Base-by-base conservation (phyloP, 1,140 invertebrate genomes). In the Zaprionus kolodkinae region DNA sequence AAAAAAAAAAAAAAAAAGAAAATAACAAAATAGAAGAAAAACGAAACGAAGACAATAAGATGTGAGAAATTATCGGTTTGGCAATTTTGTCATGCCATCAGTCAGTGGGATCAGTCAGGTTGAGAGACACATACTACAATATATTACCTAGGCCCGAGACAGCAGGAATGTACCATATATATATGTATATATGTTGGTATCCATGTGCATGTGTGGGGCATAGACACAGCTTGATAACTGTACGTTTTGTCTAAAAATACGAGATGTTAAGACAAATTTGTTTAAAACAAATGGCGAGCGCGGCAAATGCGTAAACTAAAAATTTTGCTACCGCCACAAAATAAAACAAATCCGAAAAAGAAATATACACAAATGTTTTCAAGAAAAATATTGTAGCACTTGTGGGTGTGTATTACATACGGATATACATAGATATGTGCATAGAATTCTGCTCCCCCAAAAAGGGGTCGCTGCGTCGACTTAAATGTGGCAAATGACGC, bases 161-260 rank as follows among this genome's bases (percentile, higher is more conserved):
- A 35, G 12, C 30, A 50, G 36, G 38, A 63, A 62, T 69, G 27
- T 56, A n/a, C n/a, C n/a, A n/a, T n/a, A 11, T 54, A 15, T 52
- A n/a, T 36, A 30, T 45, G 30, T 35, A 35, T n/a, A n/a, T n/a
- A n/a, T n/a, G n/a, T n/a, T n/a, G 33, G 25, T 17, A 2, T 38
- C 6, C 15, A n/a, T 63, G 27, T 57, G 35, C 15, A 17, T 56
- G 13, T 59, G 10, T 12, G 25, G 15, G 48, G 35, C 33, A 13
- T 33, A 56, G 59, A 67, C 60, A 52, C 43, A 75, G 72, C 65
- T 64, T 76, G 77, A 78, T 80, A 78, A 78, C 72, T 77, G 56
- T 75, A 74, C 71, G 45, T 76, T 54, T 59, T 48, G 52, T 63
- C 84, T 88, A 84, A 89, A 89, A 89, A 84, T 89, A 89, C 45